phyloP scores from a whole-genome alignment of 2,113 vertebrate genomes.

The Carollia perspicillata region DNA sequence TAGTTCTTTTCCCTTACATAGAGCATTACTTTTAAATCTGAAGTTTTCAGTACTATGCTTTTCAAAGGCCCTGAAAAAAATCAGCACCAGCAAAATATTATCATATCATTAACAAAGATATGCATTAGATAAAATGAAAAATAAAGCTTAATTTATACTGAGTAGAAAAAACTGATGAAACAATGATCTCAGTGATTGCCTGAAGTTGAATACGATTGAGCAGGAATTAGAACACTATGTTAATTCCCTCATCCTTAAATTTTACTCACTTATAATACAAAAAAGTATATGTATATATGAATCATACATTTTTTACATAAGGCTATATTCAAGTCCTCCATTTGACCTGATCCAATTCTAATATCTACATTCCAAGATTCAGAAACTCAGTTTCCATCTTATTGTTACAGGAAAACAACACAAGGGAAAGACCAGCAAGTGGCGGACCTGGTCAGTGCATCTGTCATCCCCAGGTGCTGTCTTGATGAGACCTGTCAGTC shows the following conservation, averaged over 20 bases:
- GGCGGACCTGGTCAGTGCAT: constrained; percentile 66
- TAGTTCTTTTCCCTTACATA: not conserved
- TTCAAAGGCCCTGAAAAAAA: not conserved
- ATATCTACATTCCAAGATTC: not conserved
- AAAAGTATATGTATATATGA: not conserved
- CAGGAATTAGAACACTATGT: not conserved
- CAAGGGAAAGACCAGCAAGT: constrained; percentile 51
- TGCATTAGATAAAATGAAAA: not conserved
- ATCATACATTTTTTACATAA: not conserved
- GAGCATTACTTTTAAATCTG: not conserved
- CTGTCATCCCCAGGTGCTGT: constrained; percentile 77
- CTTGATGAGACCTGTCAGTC: constrained; percentile 87
- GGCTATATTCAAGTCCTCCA: not conserved
- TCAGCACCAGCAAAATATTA: not conserved
- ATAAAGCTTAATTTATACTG: not conserved
- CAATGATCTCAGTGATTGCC: not conserved
- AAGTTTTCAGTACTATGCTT: not conserved
- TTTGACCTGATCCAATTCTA: not conserved
- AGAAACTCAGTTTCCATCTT: not conserved
- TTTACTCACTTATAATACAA: not conserved
- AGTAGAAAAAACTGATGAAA: not conserved
- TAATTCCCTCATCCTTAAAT: not conserved
- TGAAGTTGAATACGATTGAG: not conserved
- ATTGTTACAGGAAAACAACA: not conserved
- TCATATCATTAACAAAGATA: not conserved